phyloP scores from a whole-genome alignment of 2,113 vertebrate genomes.

The Periophthalmodon schlosseri region DNA sequence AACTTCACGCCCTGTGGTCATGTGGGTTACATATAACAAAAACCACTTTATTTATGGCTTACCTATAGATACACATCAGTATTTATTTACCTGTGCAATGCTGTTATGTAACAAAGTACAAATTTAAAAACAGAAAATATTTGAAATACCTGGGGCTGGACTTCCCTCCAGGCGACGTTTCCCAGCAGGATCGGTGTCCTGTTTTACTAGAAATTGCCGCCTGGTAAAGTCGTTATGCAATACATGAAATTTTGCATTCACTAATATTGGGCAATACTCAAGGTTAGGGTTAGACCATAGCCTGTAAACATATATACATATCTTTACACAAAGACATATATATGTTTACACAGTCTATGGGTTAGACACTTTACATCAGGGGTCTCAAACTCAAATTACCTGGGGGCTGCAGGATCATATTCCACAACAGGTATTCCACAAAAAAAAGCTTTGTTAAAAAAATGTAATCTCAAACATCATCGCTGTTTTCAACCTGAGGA shows the following conservation, averaged over 20 bases:
- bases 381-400: too few relatives aligned
- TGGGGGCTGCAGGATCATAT: too few relatives aligned
- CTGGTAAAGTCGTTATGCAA: constrained; percentile 5
- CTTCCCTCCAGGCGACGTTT: background rate
- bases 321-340: too few relatives aligned
- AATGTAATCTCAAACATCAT: too few relatives aligned
- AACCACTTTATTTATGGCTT: background rate
- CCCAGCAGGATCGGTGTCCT: background rate
- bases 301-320: too few relatives aligned
- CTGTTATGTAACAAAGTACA: background rate
- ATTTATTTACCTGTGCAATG: background rate
- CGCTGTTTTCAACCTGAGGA: too few relatives aligned
- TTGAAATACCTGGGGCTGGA: background rate
- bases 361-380: too few relatives aligned
- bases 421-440: too few relatives aligned
- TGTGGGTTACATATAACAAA: background rate
- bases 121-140: background rate
- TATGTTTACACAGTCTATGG: too few relatives aligned
- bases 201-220: constrained; percentile 7
- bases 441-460: too few relatives aligned
- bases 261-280: background rate
- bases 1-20: background rate
- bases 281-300: background rate
- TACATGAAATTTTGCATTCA: background rate
- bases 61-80: background rate